Evolutionary conservation across 2,113 vertebrate genomes (phyloP), one percentile per base, ranked within the genome.

Genomic region (Sprattus sprattus): DNA sequence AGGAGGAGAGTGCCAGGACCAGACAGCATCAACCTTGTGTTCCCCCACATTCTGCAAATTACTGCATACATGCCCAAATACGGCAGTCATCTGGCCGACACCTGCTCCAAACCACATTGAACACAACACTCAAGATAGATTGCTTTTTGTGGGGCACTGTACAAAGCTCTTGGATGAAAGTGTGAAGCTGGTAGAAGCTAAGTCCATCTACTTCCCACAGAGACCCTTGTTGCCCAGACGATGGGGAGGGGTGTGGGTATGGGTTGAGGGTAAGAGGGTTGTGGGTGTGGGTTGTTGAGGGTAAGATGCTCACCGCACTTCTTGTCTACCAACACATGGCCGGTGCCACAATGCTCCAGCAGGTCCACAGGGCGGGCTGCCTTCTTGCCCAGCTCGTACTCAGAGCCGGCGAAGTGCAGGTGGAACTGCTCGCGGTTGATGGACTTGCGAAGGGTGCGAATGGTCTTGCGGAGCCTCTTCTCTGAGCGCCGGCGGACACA

Each of bases 401-500:
- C 96, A 0, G 91, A 64, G 25, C 97, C 97, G 0, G 96, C 95
- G 28, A 99, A 90, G 1, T 96, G 97, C n/a, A 99, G 84, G 81
- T 97, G 96, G 87, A 99, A 97, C 92, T 98, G 97, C 78, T 98
- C 97, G 89, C 96, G 95, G 94, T 95, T 96, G 92, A 97, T 97
- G 3, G 97, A 97, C 91, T 98, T 99, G 88, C 97, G 94, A 80
- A 99, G 91, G 0, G 96, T 97, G 16, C 98, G 93, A 89, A 97
- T 95, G 84, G 97, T 98, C 90, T 98, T 99, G 89, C 96, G 96
- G 32, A 99, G 96, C 57, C 96, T 95, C 92, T 97, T 99, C 86
- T 99, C 98, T 0, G 96, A 97, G 80, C 96, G 96, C 15, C 96
- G 97, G 7, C 96, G 93, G 16, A 95, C 92, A 20, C 98, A 99